Evolutionary conservation across 2,888 invertebrate species (phyloP).

Genomic region (Yponomeuta evonymella): DNA sequence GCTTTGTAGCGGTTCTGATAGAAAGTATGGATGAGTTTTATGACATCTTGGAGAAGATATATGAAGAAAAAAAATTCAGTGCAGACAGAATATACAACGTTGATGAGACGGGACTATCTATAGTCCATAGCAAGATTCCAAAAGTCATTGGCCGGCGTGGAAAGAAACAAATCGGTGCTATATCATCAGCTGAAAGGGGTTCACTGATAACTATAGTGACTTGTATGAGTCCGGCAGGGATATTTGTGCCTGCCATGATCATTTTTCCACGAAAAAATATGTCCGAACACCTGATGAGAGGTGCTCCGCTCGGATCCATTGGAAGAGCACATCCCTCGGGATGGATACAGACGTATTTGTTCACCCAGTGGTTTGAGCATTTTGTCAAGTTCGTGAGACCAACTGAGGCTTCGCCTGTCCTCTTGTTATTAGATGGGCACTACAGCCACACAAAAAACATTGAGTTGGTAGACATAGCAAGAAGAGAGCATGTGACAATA

Average conservation of each 20-base stretch:
- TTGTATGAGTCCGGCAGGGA: too few relatives aligned
- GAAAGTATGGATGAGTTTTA: not conserved
- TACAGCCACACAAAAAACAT: slow-evolving; percentile 4
- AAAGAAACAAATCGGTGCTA: too few relatives aligned
- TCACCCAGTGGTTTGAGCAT: slow-evolving; percentile 17
- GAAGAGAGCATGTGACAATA: not conserved
- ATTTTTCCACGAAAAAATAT: slow-evolving; percentile 21
- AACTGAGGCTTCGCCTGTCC: slow-evolving; percentile 2
- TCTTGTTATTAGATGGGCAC: not conserved
- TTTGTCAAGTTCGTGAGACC: not conserved
- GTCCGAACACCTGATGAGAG: slow-evolving; percentile 21
- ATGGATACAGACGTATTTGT: slow-evolving; percentile 22
- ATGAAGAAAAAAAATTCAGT: not conserved
- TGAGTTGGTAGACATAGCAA: not conserved
- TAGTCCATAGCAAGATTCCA: too few relatives aligned
- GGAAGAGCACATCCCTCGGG: slow-evolving; percentile 20
- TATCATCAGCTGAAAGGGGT: too few relatives aligned
- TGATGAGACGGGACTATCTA: slow-evolving; percentile 5
- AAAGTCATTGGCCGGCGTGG: too few relatives aligned
- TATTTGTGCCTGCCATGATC: slow-evolving; percentile 19
- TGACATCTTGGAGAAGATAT: not conserved
- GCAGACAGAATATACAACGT: slow-evolving; percentile 17
- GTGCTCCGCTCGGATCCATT: slow-evolving; percentile 20
- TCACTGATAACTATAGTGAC: too few relatives aligned
- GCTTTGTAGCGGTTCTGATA: too few relatives aligned